Evolutionary conservation across 2,797 vertebrate species (phyloP).

Genomic region (Petrocephalus schoutedeni): DNA sequence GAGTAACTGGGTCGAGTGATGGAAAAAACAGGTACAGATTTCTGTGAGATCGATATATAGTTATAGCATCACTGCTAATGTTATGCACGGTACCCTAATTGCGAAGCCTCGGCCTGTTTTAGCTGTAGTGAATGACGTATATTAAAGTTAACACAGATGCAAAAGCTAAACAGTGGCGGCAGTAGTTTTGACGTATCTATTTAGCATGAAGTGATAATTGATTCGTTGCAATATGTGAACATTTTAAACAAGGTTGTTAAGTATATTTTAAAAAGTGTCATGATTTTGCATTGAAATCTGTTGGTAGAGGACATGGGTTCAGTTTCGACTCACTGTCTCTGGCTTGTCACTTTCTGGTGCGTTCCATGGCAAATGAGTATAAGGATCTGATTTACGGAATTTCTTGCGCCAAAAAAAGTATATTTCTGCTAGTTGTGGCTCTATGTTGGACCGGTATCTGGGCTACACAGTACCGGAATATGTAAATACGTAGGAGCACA

Average conservation of each 20-base stretch:
- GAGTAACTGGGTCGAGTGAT: slow-evolving; percentile 39
- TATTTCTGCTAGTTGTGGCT: background rate
- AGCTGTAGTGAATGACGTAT: background rate
- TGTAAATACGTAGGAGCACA: background rate
- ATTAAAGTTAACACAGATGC: background rate
- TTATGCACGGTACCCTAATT: background rate
- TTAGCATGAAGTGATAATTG: background rate
- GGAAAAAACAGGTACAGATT: slow-evolving; percentile 61
- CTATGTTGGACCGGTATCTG: background rate
- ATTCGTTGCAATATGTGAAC: background rate
- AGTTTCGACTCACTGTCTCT: background rate
- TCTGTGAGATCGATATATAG: background rate
- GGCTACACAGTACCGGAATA: background rate
- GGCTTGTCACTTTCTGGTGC: background rate
- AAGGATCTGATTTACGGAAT: background rate
- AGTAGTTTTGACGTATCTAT: background rate
- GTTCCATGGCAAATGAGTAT: background rate
- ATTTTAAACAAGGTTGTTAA: background rate
- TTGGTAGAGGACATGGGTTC: background rate
- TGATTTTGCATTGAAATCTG: background rate
- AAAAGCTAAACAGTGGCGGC: background rate
- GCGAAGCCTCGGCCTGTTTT: background rate
- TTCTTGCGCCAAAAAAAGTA: background rate
- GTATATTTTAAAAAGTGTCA: background rate
- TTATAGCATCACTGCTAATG: background rate